These are phyloP conservation scores for Notarius quadriscutis DNA, from an alignment of 2,113 vertebrate genomes.

Conservation along the genomic window DNA sequence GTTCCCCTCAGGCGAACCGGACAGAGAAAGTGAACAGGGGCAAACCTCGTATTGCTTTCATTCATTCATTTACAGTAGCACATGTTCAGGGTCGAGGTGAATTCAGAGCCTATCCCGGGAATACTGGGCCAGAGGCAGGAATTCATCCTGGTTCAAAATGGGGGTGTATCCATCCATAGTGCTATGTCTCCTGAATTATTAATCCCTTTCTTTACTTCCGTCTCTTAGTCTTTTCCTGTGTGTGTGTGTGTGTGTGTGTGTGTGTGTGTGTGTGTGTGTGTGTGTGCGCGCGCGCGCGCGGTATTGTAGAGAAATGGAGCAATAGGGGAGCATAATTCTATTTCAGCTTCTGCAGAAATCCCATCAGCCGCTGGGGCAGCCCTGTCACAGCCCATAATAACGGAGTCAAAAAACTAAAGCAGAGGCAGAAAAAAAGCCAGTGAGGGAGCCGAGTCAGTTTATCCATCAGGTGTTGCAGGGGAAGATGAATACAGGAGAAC, in stretches of 20 bases:
- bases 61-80: background rate
- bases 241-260: constrained; percentile 16
- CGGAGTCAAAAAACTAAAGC: constrained; percentile 58
- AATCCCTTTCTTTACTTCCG: background rate
- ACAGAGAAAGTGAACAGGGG: background rate
- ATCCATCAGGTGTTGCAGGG: background rate
- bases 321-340: constrained; percentile 64
- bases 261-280: no score
- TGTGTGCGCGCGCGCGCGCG: background rate
- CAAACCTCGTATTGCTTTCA: background rate
- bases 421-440: constrained; percentile 4
- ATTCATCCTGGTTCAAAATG: background rate
- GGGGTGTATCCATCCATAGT: background rate
- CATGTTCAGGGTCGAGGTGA: background rate
- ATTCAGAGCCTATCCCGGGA: background rate
- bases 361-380: constrained; percentile 64
- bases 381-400: constrained; percentile 66
- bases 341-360: constrained; percentile 61
- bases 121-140: background rate
- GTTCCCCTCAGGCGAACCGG: background rate
- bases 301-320: constrained; percentile 17
- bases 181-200: background rate
- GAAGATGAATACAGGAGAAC: constrained; percentile 34
- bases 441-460: background rate
- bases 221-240: background rate